Evolutionary conservation across 2,797 vertebrate species (phyloP), one percentile per base, ranked within the genome.

Genomic region (Peromyscus melanophrys): DNA sequence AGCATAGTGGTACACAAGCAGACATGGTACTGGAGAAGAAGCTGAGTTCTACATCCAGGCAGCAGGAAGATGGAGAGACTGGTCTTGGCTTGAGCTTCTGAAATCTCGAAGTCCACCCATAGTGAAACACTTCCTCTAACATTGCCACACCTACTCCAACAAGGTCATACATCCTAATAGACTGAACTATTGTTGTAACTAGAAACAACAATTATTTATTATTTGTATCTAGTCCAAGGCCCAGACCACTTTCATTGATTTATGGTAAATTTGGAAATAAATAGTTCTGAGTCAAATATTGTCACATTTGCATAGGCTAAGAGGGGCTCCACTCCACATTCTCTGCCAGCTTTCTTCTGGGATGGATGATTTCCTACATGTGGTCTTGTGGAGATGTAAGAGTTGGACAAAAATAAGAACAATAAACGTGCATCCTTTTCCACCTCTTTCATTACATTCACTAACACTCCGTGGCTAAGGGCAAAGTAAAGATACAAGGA

Each of bases 171-270:
- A 11, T 49, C 31, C 83, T n/a, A 67, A 25, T 13, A 75, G 37
- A 57, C 9, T 82, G 85, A 78, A 49, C 34, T 37, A 40, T 84
- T 71, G 73, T 7, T 88, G 1, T 81, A 27, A 10, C 43, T 89
- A 90, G 19, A 94, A 89, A 89, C 29, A 95, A 25, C 4, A 81
- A 52, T 86, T 71, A 77, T 61, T 77, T 92, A 43, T 92, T 96
- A 88, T 83, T 92, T 96, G 29, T 96, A 83, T 80, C 1, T 92
- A 89, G 4, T 88, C 37, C 76, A 25, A 80, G 85, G 2, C 8
- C 43, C 67, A 86, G 5, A 1, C 92, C 49, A 34, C 90, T 85
- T 93, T 21, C 1, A 17, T 14, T 78, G 29, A 59, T 83, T 31
- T 43, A 0, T 71, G 9, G 69, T 89, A 29, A 86, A 43, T 52